Evolutionary conservation across 1,140 invertebrate genomes (phyloP).

Genomic region (Aphelenchoides besseyi): DNA sequence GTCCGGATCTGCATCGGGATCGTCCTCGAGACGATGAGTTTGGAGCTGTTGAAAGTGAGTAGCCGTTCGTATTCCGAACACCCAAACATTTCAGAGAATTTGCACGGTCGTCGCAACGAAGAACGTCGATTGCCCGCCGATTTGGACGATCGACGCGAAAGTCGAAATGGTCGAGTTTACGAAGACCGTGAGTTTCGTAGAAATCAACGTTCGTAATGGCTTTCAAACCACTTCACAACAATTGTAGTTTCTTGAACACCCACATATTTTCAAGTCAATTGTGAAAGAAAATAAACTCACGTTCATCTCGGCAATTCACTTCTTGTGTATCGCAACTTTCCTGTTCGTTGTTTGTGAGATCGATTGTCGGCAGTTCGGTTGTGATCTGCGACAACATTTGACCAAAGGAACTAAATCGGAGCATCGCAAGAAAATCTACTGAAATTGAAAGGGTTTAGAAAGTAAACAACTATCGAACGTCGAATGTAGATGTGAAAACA

Average conservation of each 20-base stretch:
- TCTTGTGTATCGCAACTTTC: too few relatives aligned
- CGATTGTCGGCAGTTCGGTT: too few relatives aligned
- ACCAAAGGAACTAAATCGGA: too few relatives aligned
- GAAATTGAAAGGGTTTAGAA: too few relatives aligned
- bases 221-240: not conserved
- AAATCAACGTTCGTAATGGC: not conserved
- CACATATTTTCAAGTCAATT: too few relatives aligned
- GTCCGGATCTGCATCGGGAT: not conserved
- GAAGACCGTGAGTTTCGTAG: not conserved
- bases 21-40: constrained; percentile 6
- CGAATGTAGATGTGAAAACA: too few relatives aligned
- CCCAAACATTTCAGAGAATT: not conserved
- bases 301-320: not conserved
- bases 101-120: not conserved
- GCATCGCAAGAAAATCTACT: too few relatives aligned
- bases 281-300: not conserved
- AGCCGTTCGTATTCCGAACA: not conserved
- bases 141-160: not conserved
- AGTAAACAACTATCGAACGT: too few relatives aligned
- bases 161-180: not conserved
- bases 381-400: too few relatives aligned
- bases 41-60: constrained; percentile 11
- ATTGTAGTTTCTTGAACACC: not conserved
- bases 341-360: too few relatives aligned
- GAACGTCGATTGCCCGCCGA: not conserved